Conservation (phyloP, 2,113 vertebrate genomes). For the Nerophis ophidion region DNA sequence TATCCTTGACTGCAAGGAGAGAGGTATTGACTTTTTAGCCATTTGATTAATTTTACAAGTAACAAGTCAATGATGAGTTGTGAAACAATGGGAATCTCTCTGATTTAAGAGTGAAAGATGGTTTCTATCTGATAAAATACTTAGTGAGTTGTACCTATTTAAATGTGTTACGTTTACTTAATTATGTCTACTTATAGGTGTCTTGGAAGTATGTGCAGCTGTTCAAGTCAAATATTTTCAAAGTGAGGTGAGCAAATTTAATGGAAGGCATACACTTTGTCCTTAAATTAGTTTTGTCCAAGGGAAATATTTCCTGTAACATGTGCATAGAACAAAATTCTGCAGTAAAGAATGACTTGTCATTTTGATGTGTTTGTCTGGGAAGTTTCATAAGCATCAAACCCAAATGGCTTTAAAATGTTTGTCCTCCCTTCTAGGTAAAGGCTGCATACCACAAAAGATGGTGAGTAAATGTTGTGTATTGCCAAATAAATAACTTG, state of each 20-base stretch:
- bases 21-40: background rate
- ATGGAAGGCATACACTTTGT: no score
- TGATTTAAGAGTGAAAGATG: constrained; percentile 75
- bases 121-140: constrained; percentile 76
- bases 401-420: background rate
- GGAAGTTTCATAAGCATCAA: background rate
- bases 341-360: no score
- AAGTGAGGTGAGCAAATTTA: no score
- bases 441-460: no score
- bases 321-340: no score
- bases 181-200: background rate
- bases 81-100: constrained; percentile 90
- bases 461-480: no score
- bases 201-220: no score
- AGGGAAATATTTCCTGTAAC: no score
- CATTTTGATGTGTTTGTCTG: background rate
- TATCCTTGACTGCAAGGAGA: fast-evolving
- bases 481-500: no score
- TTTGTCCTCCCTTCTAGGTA: no score
- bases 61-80: constrained; percentile 71
- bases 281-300: no score
- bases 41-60: fast-evolving
- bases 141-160: fast-evolving
- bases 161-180: background rate
- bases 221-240: no score